These are phyloP conservation scores for Cydia fagiglandana DNA, from an alignment of 1,140 invertebrate genomes.

Conservation along the genomic window DNA sequence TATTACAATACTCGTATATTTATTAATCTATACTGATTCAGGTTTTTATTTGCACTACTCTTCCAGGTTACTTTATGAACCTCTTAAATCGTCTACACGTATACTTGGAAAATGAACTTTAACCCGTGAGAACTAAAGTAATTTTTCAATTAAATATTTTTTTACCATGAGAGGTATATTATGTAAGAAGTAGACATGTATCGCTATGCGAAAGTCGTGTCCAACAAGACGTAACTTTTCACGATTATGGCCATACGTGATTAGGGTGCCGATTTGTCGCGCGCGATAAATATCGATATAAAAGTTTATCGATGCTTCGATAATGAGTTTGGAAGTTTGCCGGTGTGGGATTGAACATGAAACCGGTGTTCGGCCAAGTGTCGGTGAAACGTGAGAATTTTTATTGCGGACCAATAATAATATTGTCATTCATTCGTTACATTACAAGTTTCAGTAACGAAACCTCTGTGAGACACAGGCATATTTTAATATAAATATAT, in stretches of 20 bases:
- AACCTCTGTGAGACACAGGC: too few species aligned
- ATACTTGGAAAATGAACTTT: neutral
- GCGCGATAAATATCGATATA: slow-evolving; percentile 26
- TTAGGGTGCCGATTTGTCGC: slow-evolving; percentile 25
- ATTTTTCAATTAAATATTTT: neutral
- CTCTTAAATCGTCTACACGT: neutral
- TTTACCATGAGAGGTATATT: neutral
- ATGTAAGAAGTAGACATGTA: slow-evolving; percentile 3
- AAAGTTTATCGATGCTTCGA: slow-evolving; percentile 17
- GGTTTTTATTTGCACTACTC: slow-evolving; percentile 5
- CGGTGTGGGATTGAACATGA: neutral
- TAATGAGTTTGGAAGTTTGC: slow-evolving; percentile 12
- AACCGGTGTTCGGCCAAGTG: neutral
- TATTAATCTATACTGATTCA: neutral
- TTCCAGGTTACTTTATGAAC: neutral
- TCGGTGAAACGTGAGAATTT: neutral
- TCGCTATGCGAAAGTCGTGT: slow-evolving; percentile 24
- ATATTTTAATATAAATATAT: too few species aligned
- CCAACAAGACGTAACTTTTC: slow-evolving; percentile 27
- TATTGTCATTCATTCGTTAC: too few species aligned
- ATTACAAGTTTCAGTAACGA: too few species aligned
- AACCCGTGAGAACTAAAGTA: neutral
- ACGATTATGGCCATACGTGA: slow-evolving; percentile 28
- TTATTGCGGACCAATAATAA: too few species aligned
- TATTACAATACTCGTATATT: slow-evolving; percentile 10